These are phyloP conservation scores for Premnoplex brunnescens DNA, from an alignment of 2,797 vertebrate genomes.

Conservation along the genomic window DNA sequence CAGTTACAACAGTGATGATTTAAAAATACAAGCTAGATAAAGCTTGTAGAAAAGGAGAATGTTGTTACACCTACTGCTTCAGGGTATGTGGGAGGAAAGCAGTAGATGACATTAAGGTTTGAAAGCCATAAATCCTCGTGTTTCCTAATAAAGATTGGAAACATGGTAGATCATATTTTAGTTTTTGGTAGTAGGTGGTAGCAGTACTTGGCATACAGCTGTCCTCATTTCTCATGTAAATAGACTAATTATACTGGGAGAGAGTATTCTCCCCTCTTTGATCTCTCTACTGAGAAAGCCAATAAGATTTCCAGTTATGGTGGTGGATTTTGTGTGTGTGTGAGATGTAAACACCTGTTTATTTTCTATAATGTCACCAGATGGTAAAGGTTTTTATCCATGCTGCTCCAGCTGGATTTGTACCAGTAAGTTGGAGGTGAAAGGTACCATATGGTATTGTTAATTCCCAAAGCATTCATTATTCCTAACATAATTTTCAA, in stretches of 20 bases:
- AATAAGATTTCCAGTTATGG: background rate
- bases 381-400: conserved; percentile 50
- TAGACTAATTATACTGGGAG: background rate
- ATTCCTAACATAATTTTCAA: conserved; percentile 33
- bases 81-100: background rate
- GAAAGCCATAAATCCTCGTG: background rate
- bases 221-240: background rate
- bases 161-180: background rate
- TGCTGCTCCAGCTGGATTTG: conserved; percentile 53
- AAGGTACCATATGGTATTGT: conserved; percentile 60
- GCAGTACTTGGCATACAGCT: background rate
- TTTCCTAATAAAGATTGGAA: background rate
- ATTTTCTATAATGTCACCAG: conserved; percentile 38
- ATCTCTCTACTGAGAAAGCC: background rate
- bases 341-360: conserved; percentile 6
- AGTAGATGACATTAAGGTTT: background rate
- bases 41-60: background rate
- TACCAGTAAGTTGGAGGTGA: conserved; percentile 51
- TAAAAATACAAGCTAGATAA: background rate
- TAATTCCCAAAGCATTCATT: conserved; percentile 46
- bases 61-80: background rate
- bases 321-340: background rate
- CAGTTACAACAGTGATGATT: background rate
- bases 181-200: background rate
- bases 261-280: background rate